Evolutionary conservation across 1,140 invertebrate species (phyloP).

Genomic region (Goniozus legneri): DNA sequence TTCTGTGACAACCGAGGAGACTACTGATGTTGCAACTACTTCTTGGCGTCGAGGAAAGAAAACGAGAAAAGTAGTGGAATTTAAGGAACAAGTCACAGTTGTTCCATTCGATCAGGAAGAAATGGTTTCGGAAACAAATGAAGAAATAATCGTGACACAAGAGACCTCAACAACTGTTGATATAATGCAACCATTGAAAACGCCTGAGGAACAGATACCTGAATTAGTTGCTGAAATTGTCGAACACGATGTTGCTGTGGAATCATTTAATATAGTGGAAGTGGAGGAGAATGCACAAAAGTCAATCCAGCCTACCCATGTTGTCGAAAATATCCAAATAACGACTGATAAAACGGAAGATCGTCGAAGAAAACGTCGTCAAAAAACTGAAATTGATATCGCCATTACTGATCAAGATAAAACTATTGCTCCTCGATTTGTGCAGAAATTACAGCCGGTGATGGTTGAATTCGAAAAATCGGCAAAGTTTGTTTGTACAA

Average conservation of each 20-base stretch:
- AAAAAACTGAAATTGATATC: slow-evolving; percentile 58
- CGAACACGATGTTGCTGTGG: slow-evolving; percentile 30
- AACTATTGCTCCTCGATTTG: slow-evolving; percentile 65
- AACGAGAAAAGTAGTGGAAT: slow-evolving; percentile 37
- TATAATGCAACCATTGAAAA: slow-evolving; percentile 24
- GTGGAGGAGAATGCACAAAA: background rate
- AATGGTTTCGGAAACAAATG: slow-evolving; percentile 16
- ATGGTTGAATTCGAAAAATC: slow-evolving; percentile 61
- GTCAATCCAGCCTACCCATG: too few species aligned
- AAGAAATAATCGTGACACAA: background rate
- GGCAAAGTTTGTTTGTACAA: slow-evolving; percentile 63
- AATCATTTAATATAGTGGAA: background rate
- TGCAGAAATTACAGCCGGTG: slow-evolving; percentile 66
- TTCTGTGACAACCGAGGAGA: slow-evolving; percentile 1
- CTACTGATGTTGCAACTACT: too few species aligned
- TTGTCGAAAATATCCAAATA: background rate
- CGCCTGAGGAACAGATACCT: slow-evolving; percentile 29
- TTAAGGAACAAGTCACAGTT: slow-evolving; percentile 40
- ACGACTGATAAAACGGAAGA: slow-evolving; percentile 17
- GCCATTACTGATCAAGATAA: slow-evolving; percentile 48
- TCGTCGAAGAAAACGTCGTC: slow-evolving; percentile 29
- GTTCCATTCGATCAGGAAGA: slow-evolving; percentile 41
- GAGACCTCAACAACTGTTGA: too few species aligned
- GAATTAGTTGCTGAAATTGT: slow-evolving; percentile 31
- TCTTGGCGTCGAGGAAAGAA: slow-evolving; percentile 29